phyloP scores from a whole-genome alignment of 2,113 vertebrate genomes.

The Cairina moschata region DNA sequence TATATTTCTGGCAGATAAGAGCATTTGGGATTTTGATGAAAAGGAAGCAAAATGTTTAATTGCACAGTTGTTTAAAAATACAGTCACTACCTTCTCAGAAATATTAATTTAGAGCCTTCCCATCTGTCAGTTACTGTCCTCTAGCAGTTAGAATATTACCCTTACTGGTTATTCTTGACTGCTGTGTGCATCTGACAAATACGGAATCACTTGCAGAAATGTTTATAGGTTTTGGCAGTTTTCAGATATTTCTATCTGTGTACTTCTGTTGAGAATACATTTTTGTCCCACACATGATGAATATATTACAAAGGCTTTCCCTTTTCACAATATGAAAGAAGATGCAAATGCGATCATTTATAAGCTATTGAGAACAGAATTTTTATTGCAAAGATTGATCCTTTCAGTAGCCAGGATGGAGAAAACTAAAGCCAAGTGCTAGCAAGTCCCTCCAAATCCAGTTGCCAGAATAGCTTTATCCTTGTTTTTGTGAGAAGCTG shows the following conservation, averaged over 20 bases:
- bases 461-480: neutral
- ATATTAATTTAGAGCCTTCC: neutral
- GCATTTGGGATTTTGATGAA: constrained; percentile 10
- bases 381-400: neutral
- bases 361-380: neutral
- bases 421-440: neutral
- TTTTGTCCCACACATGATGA: neutral
- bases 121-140: neutral
- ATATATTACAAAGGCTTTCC: neutral
- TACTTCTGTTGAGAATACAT: neutral
- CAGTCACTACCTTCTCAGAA: neutral
- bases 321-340: neutral
- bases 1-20: constrained; percentile 1
- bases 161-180: neutral
- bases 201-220: neutral
- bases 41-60: neutral
- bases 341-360: neutral
- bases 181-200: neutral
- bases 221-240: neutral
- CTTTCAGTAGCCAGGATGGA: neutral
- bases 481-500: neutral
- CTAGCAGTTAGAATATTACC: neutral
- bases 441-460: neutral
- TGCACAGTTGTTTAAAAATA: neutral
- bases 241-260: neutral